Conservation (phyloP, 2,113 vertebrate species). For the Tringa solitaria region DNA sequence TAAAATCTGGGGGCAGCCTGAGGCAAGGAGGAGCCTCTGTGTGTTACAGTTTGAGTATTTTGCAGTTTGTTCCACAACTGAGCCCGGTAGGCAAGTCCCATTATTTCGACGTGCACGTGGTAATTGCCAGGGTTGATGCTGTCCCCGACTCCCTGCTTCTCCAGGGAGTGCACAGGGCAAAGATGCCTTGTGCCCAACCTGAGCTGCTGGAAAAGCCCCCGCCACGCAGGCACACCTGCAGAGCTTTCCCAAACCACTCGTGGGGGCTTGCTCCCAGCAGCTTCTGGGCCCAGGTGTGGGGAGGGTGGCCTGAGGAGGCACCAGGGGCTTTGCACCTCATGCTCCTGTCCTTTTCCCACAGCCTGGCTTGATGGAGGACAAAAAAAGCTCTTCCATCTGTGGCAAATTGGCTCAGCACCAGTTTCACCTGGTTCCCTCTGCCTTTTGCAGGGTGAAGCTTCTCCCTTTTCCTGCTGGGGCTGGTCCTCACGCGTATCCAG, state of each 20-base stretch:
- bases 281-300: background rate
- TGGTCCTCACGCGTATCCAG: too few species aligned
- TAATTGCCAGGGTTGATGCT: background rate
- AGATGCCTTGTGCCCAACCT: background rate
- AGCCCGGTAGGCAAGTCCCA: rapidly evolving
- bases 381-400: background rate
- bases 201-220: background rate
- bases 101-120: background rate
- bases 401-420: background rate
- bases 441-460: background rate
- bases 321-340: background rate
- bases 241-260: background rate
- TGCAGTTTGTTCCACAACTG: background rate
- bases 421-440: background rate
- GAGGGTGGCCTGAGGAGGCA: background rate
- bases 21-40: background rate
- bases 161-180: background rate
- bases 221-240: rapidly evolving
- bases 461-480: background rate
- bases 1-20: background rate
- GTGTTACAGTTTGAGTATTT: background rate
- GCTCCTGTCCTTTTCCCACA: background rate
- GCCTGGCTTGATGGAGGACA: background rate
- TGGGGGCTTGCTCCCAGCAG: background rate
- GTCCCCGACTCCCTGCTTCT: background rate